Evolutionary conservation across 2,113 vertebrate species (phyloP), one percentile per base, ranked within the genome.

Genomic region (Lophochroa leadbeateri): DNA sequence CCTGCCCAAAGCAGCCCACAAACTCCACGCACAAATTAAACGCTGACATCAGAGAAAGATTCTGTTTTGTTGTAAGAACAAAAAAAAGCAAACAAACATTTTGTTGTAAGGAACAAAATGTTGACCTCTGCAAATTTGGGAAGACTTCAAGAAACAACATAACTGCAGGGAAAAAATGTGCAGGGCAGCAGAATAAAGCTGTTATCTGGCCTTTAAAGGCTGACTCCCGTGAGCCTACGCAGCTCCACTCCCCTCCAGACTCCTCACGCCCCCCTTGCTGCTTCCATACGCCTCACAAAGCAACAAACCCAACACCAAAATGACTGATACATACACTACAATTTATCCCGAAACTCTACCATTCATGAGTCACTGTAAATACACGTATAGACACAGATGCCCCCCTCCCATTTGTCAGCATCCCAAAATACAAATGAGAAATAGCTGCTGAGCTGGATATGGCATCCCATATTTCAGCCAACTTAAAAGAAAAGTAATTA

Each of bases 101-200:
- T 93, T 95, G 63, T 95, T 96, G 94, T 90, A 88, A 88, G 60
- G 94, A 95, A 86, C 86, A 90, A 88, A 95, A 88, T 46, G 86
- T 86, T 95, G 94, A 93, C 92, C 85, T 94, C 94, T 81, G 86
- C 68, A 93, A 90, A 93, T 94, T 82, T 90, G 94, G 71, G 86
- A 93, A 80, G 75, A 61, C 85, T 96, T 94, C 90, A 95, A 96
- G 95, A 94, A 96, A 90, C 90, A 90, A 81, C 79, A 88, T 69
- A 93, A 94, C 79, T 90, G 76, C 6, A 1, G 58, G 64, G 68
- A 82, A 97, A 74, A 74, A 96, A 97, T 94, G 90, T 74, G 88
- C 94, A 88, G 86, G 79, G 88, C 92, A 96, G 95, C 94, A 97
- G 82, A 94, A 96, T 69, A 90, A 95, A 83, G 58, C 46, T 2